phyloP scores from a whole-genome alignment of 2,888 invertebrate genomes.

The Gnatocerus cornutus region DNA sequence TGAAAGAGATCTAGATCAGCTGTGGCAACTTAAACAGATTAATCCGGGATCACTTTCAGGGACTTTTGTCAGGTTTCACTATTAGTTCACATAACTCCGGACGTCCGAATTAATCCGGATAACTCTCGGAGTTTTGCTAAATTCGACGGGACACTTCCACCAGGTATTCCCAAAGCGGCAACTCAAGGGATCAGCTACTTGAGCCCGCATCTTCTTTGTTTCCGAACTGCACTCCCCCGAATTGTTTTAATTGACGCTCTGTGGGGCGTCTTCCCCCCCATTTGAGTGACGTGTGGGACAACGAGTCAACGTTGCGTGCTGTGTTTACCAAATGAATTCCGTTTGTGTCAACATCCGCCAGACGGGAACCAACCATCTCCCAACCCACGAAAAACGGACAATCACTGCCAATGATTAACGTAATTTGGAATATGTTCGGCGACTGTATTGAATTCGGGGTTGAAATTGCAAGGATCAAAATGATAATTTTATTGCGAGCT shows the following conservation, averaged over 20 bases:
- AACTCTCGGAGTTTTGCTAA: background rate
- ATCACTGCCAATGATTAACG: conserved; percentile 28
- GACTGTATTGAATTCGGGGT: background rate
- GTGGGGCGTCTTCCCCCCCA: conserved; percentile 13
- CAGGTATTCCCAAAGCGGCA: conserved; percentile 9
- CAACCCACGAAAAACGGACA: conserved; percentile 21
- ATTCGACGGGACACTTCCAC: conserved; percentile 5
- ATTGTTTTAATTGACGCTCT: conserved; percentile 29
- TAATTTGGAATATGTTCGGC: conserved; percentile 7
- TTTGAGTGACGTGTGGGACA: conserved; percentile 33
- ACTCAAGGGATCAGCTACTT: conserved; percentile 6
- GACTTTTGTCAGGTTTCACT: too few species aligned
- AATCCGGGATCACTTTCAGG: background rate
- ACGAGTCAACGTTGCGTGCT: conserved; percentile 36
- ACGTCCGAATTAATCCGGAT: too few species aligned
- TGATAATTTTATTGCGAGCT: conserved; percentile 5
- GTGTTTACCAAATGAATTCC: conserved; percentile 39
- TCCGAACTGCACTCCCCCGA: background rate
- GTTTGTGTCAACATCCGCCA: conserved; percentile 40
- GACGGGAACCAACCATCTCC: conserved; percentile 30
- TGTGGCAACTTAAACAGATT: background rate
- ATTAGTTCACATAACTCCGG: too few species aligned
- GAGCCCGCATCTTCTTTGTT: conserved; percentile 29
- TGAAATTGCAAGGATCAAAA: conserved; percentile 4
- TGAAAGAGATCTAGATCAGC: background rate